Base-by-base conservation (phyloP, 2,797 vertebrate genomes). In the Bucorvus abyssinicus region DNA sequence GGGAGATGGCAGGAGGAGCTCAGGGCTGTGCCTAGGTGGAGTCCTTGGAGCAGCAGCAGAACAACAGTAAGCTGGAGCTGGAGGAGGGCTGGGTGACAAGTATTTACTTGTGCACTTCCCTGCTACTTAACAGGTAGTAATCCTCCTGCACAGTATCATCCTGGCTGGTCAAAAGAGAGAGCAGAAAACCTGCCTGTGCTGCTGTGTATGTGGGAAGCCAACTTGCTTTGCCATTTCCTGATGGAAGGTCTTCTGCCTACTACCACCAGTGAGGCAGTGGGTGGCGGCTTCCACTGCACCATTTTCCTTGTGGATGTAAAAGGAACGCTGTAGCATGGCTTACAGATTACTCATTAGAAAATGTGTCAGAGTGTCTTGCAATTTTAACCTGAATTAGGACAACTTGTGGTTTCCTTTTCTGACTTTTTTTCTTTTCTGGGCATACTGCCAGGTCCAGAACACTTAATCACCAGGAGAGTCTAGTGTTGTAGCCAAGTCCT, bases 201-300 rank as follows among this genome's bases (percentile, higher is more conserved):
- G 29, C 57, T 53, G 16, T 2, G 0, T 55, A 3, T 59, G 36
- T 7, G 2, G 15, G 65, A 74, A 84, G 75, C 14, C 32, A 84
- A 8, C 30, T 52, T 60, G 30, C 10, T 4, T 36, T 50, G 42
- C 22, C 36, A 14, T 78, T 88, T 79, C n/a, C 52, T 57, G 34
- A 11, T 64, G 32, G 61, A 82, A 69, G 55, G 38, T 14, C 70
- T 86, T 81, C 70, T 87, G 38, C 59, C 50, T 47, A 4, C n/a
- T 44, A 0, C 27, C 11, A 32, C 15, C 23, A 57, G 5, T 1
- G 2, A 45, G 27, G 27, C 17, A 52, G 53, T 2, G 8, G 16
- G 21, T 53, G 53, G n/a, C 10, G 10, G 34, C 19, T 32, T 93
- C 45, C 21, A 5, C 34, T 34, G 65, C 29, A 34, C 14, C 7